Base-by-base conservation (phyloP, 2,797 vertebrate genomes). In the Pampus argenteus region DNA sequence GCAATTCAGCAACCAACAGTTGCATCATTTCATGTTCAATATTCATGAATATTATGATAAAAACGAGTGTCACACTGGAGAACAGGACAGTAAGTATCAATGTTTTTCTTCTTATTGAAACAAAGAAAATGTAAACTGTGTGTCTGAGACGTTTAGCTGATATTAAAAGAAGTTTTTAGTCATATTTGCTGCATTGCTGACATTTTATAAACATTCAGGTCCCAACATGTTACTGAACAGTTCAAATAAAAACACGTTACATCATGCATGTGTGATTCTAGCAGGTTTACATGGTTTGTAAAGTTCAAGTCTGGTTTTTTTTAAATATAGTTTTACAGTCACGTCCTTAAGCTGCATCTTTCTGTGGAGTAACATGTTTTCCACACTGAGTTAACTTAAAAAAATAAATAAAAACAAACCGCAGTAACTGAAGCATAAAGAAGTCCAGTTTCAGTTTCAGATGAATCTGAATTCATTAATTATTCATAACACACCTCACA, bases 61-160 rank as follows among this genome's bases (percentile, higher is more conserved):
- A 36, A 6, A 15, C 2, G 15, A 67, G 38, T 60, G 58, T 44
- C 50, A 58, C 62, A 26, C 55, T 52, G 66, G 49, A 77, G 15
- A 51, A 11, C 81, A 66, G 78, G 13, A 9, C 81, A 66, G 79
- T 78, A 66, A 83, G 70, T 71, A 60, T 25, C 31, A 10, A 54
- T 31, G 66, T 36, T 34, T 23, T 36, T 44, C 18, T 20, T 25
- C 3, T 65, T 5, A 9, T 13, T n/a, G 17, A 22, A 49, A 36
- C 13, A 18, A 3, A 61, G 60, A 25, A 25, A 23, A 50, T 63
- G 28, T 26, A 40, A 55, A 26, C 5, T 25, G 2, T 47, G 48
- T 5, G 14, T 60, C 25, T 25, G 20, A 29, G 26, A 0, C 42
- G 3, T 69, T 9, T 0, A 26, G 9, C 18, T 2, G 9, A 8